Evolutionary conservation across 2,888 invertebrate species (phyloP).

Genomic region (Nomada goodeniana): DNA sequence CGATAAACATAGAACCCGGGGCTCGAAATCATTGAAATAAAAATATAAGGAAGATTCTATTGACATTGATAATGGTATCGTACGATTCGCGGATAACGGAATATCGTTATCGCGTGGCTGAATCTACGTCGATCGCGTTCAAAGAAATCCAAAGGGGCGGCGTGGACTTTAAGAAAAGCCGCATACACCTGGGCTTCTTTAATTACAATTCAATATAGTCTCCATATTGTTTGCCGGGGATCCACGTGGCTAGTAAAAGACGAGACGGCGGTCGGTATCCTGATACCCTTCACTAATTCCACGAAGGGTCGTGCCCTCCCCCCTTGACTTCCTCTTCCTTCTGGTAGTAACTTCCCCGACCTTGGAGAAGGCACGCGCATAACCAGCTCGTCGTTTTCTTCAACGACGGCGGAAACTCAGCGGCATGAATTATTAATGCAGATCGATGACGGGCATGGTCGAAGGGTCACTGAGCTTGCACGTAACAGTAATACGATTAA

Average conservation of each 20-base stretch:
- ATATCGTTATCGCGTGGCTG: background rate
- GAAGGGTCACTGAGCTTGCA: conserved; percentile 36
- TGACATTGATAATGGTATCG: conserved; percentile 52
- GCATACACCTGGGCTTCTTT: conserved; percentile 11
- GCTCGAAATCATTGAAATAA: conserved; percentile 12
- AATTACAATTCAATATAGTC: conserved; percentile 77
- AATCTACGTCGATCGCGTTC: background rate
- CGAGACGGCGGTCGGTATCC: conserved; percentile 8
- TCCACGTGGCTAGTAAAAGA: conserved; percentile 47
- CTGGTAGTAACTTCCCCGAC: conserved; percentile 35
- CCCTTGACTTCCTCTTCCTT: conserved; percentile 43
- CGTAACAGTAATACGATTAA: conserved; percentile 42
- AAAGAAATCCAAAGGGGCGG: background rate
- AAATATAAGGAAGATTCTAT: conserved; percentile 24
- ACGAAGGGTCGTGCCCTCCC: conserved; percentile 38
- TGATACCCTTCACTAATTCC: conserved; percentile 20
- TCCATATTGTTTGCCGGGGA: conserved; percentile 66
- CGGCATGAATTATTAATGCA: conserved; percentile 60
- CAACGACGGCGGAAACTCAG: conserved; percentile 35
- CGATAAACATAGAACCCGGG: conserved; percentile 56
- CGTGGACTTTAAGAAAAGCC: background rate
- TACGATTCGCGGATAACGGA: background rate
- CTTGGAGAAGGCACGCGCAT: conserved; percentile 57
- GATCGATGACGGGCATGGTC: conserved; percentile 42
- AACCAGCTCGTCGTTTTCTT: conserved; percentile 42